phyloP scores from a whole-genome alignment of 2,113 vertebrate genomes.

The Phrynocephalus versicolor region DNA sequence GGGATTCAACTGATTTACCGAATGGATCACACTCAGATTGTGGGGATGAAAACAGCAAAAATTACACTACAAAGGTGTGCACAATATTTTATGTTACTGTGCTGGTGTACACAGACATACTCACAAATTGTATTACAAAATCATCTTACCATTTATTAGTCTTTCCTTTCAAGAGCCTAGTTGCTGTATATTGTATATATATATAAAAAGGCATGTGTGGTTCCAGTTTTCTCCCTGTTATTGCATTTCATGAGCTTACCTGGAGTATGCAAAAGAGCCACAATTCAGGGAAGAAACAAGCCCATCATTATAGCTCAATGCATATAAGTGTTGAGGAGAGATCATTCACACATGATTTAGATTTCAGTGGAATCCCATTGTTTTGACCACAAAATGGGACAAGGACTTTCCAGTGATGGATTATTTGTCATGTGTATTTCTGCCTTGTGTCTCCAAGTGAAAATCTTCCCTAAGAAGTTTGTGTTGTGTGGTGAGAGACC shows the following conservation, averaged over 20 bases:
- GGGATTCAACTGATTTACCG: not conserved
- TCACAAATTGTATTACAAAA: no score
- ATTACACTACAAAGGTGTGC: not conserved
- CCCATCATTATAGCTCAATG: no score
- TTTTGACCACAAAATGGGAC: no score
- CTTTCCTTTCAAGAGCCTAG: not conserved
- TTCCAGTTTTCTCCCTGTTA: not conserved
- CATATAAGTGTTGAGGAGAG: no score
- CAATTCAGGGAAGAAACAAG: not conserved
- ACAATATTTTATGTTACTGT: constrained; percentile 9
- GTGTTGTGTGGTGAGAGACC: not conserved
- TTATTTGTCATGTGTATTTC: no score
- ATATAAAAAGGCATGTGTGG: not conserved
- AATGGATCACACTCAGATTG: not conserved
- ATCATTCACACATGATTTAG: no score
- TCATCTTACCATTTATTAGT: not conserved
- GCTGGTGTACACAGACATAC: not conserved
- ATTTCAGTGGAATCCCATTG: no score
- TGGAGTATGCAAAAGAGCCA: rapidly evolving
- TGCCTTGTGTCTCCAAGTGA: not conserved
- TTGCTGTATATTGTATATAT: no score
- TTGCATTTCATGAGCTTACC: not conserved
- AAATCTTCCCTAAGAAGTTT: not conserved
- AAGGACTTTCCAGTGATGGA: no score
- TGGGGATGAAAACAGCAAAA: not conserved